A percentile compares a stretch with the other conserved stretches of the same genome.
phyloP scores from a whole-genome alignment of 2,888 invertebrate species.

The Sarcophaga variegata region DNA sequence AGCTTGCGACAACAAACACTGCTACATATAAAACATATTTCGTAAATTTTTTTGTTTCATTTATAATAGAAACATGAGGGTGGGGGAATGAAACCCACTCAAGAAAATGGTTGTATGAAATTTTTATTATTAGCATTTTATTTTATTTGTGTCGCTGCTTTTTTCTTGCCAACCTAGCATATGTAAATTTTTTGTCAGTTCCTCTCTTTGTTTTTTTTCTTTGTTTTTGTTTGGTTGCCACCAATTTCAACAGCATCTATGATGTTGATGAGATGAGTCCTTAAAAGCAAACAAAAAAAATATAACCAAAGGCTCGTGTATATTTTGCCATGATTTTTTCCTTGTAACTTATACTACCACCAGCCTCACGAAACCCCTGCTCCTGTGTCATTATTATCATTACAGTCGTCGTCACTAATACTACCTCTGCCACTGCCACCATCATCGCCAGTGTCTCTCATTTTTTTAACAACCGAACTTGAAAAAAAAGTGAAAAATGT shows the following conservation, averaged over 20 bases:
- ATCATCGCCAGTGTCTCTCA: slow-evolving; percentile 41
- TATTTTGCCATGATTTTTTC: neutral
- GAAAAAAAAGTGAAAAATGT: slow-evolving; percentile 13
- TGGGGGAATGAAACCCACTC: slow-evolving; percentile 3
- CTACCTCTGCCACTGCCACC: neutral
- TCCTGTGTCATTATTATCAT: slow-evolving; percentile 25
- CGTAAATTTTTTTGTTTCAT: slow-evolving; percentile 5
- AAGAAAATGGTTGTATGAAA: slow-evolving; percentile 30
- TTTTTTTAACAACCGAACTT: slow-evolving; percentile 26
- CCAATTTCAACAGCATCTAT: slow-evolving; percentile 16
- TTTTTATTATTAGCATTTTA: slow-evolving; percentile 56
- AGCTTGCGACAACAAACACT: neutral
- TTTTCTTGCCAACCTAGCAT: slow-evolving; percentile 62
- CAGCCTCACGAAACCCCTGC: slow-evolving; percentile 16
- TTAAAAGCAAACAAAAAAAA: slow-evolving; percentile 30
- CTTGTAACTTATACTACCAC: neutral
- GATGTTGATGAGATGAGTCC: slow-evolving; percentile 24
- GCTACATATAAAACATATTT: neutral
- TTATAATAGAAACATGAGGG: neutral
- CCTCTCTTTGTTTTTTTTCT: neutral
- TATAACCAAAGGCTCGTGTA: neutral
- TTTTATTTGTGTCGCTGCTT: slow-evolving; percentile 7
- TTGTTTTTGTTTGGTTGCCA: slow-evolving; percentile 14
- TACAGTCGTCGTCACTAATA: neutral
- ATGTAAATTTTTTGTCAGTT: slow-evolving; percentile 55